These are phyloP conservation scores for Prosapia bicincta DNA, from an alignment of 2,888 invertebrate species.

Conservation along the genomic window DNA sequence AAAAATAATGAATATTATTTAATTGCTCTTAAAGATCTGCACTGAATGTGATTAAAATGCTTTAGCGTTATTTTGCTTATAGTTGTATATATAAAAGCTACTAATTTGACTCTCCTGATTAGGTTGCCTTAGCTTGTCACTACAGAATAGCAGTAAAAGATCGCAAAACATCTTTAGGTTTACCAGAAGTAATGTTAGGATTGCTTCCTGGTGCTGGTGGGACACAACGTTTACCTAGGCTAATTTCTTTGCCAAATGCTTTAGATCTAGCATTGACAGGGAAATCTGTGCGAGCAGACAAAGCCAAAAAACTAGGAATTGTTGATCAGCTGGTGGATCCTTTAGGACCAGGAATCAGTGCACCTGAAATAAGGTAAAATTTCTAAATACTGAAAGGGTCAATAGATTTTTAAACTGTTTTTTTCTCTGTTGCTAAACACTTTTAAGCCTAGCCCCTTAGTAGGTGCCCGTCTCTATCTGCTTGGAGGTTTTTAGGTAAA, in stretches of 20 bases:
- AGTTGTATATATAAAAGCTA: no score
- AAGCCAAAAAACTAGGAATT: constrained; percentile 92
- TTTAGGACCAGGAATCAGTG: constrained; percentile 72
- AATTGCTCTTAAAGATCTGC: no score
- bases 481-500: no score
- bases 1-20: no score
- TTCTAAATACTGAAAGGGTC: background rate
- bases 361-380: constrained; percentile 48
- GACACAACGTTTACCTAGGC: constrained; percentile 82
- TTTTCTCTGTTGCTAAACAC: no score
- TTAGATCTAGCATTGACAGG: constrained; percentile 93
- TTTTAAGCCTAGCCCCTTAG: no score
- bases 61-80: no score
- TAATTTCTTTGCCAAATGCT: constrained; percentile 79
- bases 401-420: no score
- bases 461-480: no score
- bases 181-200: constrained; percentile 98
- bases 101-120: no score
- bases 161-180: constrained; percentile 80
- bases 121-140: constrained; percentile 86
- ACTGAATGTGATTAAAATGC: no score
- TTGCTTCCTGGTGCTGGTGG: constrained; percentile 96
- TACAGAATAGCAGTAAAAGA: constrained; percentile 96
- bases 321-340: constrained; percentile 89
- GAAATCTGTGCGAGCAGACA: constrained; percentile 81